phyloP scores from a whole-genome alignment of 2,888 invertebrate species.

The Drosophila multiciliata region DNA sequence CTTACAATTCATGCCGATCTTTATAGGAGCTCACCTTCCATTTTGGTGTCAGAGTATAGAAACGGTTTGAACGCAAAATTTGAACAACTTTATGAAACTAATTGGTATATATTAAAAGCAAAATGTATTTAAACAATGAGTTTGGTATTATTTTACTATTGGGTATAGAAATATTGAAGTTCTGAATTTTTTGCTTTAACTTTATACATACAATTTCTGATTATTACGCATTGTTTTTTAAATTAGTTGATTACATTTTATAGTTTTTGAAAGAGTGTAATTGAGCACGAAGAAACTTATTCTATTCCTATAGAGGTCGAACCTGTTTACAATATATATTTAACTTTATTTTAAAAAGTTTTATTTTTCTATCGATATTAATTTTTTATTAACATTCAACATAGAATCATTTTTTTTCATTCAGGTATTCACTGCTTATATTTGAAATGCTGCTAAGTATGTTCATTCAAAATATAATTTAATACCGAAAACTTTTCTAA shows the following conservation, averaged over 20 bases:
- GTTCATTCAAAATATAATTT: constrained; percentile 3
- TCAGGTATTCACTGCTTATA: neutral
- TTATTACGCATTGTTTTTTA: neutral
- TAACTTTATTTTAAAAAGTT: neutral
- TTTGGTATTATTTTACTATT: neutral
- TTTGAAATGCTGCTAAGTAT: neutral
- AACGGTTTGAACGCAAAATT: constrained; percentile 39
- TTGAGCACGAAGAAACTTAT: neutral
- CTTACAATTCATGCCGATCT: neutral
- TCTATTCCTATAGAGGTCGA: neutral
- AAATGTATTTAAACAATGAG: constrained; percentile 25
- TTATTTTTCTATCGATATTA: neutral
- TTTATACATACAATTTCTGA: neutral
- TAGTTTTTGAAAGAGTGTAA: neutral
- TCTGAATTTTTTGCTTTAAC: too few relatives aligned
- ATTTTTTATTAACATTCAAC: neutral
- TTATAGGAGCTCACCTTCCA: neutral
- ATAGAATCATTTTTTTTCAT: neutral
- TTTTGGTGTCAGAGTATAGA: constrained; percentile 7
- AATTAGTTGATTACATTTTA: too few relatives aligned
- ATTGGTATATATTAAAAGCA: constrained; percentile 88
- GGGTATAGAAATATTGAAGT: neutral
- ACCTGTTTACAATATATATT: neutral
- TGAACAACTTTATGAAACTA: constrained; percentile 85
- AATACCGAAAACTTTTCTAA: neutral